phyloP scores from a whole-genome alignment of 2,888 invertebrate species.

The Apamea monoglypha region DNA sequence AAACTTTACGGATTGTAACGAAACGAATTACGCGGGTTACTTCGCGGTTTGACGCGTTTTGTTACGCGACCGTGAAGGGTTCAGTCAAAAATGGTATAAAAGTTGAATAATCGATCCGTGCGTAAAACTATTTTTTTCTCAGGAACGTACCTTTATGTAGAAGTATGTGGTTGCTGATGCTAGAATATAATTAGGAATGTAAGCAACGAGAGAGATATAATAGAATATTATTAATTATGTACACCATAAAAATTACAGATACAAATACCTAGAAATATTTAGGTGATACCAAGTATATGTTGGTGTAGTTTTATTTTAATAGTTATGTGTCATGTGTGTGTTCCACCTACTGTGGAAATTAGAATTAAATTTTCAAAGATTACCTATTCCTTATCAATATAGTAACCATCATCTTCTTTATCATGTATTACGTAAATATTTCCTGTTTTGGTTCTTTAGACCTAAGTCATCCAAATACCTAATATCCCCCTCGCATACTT shows the following conservation, averaged over 20 bases:
- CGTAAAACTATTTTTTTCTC: not conserved
- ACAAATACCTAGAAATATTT: too few relatives aligned
- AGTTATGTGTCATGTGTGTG: too few relatives aligned
- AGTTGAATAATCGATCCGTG: not conserved
- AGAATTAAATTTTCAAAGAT: not conserved
- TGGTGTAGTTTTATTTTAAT: too few relatives aligned
- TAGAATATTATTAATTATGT: too few relatives aligned
- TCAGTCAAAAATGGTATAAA: not conserved
- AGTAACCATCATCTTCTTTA: not conserved
- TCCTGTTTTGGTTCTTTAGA: too few relatives aligned
- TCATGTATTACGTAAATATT: not conserved
- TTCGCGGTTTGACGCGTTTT: constrained; percentile 16
- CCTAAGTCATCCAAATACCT: too few relatives aligned
- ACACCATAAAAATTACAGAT: too few relatives aligned
- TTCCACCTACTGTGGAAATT: not conserved
- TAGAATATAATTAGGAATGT: not conserved
- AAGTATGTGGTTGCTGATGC: not conserved
- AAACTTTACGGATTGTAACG: constrained; percentile 20
- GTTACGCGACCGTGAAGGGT: constrained; percentile 22
- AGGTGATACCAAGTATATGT: too few relatives aligned
- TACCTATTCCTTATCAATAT: not conserved
- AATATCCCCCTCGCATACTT: too few relatives aligned
- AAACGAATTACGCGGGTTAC: constrained; percentile 30
- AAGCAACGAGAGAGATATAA: too few relatives aligned
- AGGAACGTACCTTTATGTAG: not conserved